Evolutionary conservation across 2,888 invertebrate species (phyloP), one percentile per base, ranked within the genome.

Genomic region (Aelia acuminata): DNA sequence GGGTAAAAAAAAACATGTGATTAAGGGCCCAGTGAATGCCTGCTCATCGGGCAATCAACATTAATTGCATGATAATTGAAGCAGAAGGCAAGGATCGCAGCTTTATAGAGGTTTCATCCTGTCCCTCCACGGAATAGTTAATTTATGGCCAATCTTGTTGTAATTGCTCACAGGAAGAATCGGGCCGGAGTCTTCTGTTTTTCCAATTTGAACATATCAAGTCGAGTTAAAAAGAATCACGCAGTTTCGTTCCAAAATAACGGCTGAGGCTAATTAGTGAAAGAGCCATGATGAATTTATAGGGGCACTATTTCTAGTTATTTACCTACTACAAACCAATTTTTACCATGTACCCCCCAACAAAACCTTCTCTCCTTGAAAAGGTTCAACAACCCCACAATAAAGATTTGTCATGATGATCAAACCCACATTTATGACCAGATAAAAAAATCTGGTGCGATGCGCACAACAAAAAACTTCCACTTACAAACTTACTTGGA

Each of bases 71-170:
- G 63, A 70, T 35, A 70, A 70, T 70, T 35, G 20, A 18, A 3
- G 63, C 3, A 35, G 35, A 4, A 43, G 43, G 63, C 31, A 7
- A 35, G 63, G 11, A 31, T 70, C 63, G 15, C 31, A 35, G 63
- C 35, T 70, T 35, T 70, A 35, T 35, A 18, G 63, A 70, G 63
- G 63, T 35, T 70, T 70, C 35, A 70, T 70, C 63, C 63, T 70
- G 26, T 26, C 57, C 11, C 8, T 57, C 26, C n/a, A 35, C 18
- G 35, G 63, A 70, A 70, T 70, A 35, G 3, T 26, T 70, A 35
- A 70, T 70, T 70, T 70, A 70, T 35, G 63, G 18, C 63, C 63
- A 70, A 70, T 70, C 35, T 70, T 70, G 31, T 70, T 70, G 63
- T 35, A 70, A 70, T 70, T 35, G 63, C 35, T 18, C 35, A 10